Conservation (phyloP, 2,888 invertebrate genomes). For the Cheilosia impressa region DNA sequence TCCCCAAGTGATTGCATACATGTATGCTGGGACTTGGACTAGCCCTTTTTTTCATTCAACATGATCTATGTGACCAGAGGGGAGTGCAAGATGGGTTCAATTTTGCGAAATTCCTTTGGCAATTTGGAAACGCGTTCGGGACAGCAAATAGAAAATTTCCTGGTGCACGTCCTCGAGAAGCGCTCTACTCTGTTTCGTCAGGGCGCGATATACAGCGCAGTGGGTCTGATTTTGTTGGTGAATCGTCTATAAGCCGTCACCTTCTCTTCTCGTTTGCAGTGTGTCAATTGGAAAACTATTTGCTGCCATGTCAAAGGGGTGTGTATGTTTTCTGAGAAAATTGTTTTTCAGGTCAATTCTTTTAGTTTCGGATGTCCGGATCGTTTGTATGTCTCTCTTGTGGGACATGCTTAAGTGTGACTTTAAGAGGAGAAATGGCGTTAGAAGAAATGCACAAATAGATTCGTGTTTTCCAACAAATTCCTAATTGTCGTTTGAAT, state of each 20-base stretch:
- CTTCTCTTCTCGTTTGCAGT: slow-evolving; percentile 27
- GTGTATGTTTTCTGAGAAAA: not conserved
- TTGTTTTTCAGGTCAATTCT: slow-evolving; percentile 45
- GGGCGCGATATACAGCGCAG: slow-evolving; percentile 38
- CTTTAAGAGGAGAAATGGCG: not conserved
- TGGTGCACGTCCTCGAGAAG: slow-evolving; percentile 9
- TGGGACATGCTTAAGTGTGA: slow-evolving; percentile 3
- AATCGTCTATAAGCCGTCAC: slow-evolving; percentile 16
- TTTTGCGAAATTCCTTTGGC: slow-evolving; percentile 59
- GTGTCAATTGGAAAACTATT: slow-evolving; percentile 63
- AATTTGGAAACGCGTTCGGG: slow-evolving; percentile 42
- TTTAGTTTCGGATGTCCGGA: slow-evolving; percentile 1
- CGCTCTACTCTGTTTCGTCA: slow-evolving; percentile 21
- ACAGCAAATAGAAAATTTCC: slow-evolving; percentile 17
- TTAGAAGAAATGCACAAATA: slow-evolving; percentile 19
- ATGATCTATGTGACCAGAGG: slow-evolving; percentile 54
- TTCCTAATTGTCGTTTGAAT: slow-evolving; percentile 9
- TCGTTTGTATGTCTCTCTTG: slow-evolving; percentile 4
- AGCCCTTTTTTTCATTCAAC: slow-evolving; percentile 24
- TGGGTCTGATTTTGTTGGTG: slow-evolving; percentile 18
- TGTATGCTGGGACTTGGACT: slow-evolving; percentile 5
- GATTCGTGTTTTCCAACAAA: slow-evolving; percentile 1
- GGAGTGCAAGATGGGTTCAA: slow-evolving; percentile 30
- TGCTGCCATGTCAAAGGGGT: slow-evolving; percentile 42
- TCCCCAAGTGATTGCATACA: slow-evolving; percentile 35